phyloP scores from a whole-genome alignment of 2,113 vertebrate genomes.

The Cryptotis parvus region DNA sequence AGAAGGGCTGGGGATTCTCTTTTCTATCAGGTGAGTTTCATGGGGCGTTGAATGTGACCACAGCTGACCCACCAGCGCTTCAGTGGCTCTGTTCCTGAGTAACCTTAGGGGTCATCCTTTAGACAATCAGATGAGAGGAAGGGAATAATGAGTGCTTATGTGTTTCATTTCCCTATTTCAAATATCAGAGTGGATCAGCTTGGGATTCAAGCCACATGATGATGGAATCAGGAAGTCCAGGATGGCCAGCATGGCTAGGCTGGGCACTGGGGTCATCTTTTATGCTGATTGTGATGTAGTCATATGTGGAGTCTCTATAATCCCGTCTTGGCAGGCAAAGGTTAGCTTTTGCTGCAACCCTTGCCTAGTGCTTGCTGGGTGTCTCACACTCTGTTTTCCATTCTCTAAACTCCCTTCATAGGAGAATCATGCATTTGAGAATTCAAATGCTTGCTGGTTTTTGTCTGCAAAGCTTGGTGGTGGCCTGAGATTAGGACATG shows the following conservation, averaged over 20 bases:
- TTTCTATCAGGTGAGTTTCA: too few relatives aligned
- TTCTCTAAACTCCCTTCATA: background rate
- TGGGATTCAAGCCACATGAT: background rate
- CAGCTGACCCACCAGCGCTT: background rate
- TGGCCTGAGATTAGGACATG: constrained; percentile 58
- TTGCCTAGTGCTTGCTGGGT: background rate
- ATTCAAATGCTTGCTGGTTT: constrained; percentile 18
- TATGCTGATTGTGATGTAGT: background rate
- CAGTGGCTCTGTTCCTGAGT: background rate
- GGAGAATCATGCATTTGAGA: background rate
- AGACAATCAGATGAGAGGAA: background rate
- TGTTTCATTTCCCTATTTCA: background rate
- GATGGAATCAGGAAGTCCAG: too few relatives aligned
- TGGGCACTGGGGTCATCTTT: background rate
- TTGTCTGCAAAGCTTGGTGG: background rate
- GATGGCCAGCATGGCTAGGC: background rate
- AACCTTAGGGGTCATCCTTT: background rate
- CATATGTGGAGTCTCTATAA: background rate
- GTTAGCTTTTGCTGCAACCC: too few relatives aligned
- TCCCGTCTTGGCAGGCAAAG: background rate
- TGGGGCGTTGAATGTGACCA: background rate
- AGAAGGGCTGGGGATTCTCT: background rate
- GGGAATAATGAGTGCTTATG: rapidly evolving
- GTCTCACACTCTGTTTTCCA: constrained; percentile 20
- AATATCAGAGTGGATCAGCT: background rate